phyloP scores from a whole-genome alignment of 2,113 vertebrate genomes.

The Damaliscus lunatus region DNA sequence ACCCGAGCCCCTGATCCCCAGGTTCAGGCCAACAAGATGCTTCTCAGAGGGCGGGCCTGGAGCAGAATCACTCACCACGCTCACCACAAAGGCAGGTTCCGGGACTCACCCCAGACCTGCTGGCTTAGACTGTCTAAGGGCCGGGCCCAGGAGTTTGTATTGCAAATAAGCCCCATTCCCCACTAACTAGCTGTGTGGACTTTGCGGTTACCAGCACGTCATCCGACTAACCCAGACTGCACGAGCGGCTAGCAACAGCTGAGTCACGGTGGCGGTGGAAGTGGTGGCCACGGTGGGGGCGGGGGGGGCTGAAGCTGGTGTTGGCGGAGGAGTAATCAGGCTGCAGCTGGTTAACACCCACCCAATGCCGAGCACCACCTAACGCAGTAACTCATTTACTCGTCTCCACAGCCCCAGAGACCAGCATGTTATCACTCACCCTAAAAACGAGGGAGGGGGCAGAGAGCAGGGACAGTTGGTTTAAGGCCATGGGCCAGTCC shows the following conservation, averaged over 20 bases:
- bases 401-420: background rate
- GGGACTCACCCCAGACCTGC: no score
- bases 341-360: no score
- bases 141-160: no score
- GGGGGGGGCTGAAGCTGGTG: background rate
- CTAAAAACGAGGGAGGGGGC: background rate
- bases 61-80: background rate
- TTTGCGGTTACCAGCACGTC: no score
- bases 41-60: background rate
- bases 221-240: background rate
- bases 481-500: background rate
- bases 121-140: accelerated
- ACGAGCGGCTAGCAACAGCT: background rate
- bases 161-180: background rate
- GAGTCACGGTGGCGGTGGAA: accelerated
- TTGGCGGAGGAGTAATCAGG: background rate
- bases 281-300: accelerated
- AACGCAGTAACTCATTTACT: accelerated
- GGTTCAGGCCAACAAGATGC: no score
- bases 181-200: background rate
- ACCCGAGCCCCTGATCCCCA: accelerated
- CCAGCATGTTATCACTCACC: accelerated
- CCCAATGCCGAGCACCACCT: background rate
- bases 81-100: background rate
- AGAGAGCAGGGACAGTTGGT: background rate